Evolutionary conservation across 2,113 vertebrate species (phyloP), one percentile per base, ranked within the genome.

Genomic region (Neotoma lepida): DNA sequence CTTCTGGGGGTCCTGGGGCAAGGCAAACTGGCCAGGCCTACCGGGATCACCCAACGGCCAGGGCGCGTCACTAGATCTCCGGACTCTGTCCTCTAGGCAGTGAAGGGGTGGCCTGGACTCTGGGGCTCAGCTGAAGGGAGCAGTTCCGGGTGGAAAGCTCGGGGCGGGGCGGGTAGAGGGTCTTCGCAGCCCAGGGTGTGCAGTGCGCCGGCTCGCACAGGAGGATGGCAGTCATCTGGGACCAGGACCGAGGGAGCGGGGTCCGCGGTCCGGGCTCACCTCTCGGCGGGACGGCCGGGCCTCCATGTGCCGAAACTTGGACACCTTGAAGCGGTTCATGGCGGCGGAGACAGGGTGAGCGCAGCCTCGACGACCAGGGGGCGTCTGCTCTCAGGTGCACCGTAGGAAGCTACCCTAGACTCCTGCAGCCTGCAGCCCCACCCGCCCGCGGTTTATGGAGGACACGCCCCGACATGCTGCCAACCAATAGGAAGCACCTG

Each of bases 281-380:
- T 99, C 98, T 96, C 98, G 99, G 97, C 99, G 99, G 94, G 99
- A 95, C 88, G 98, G 98, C 97, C 98, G 98, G 90, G 99, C 98
- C 95, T 98, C 99, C 86, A 98, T 99, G 97, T 99, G 99, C 97
- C 99, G 99, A 97, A 98, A 99, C 97, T 99, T 99, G 91, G 99
- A 99, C 49, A 98, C 98, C 98, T 98, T 99, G 97, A 99, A 99
- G 78, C 99, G 99, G 96, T 99, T 99, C 99, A 99, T 99, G 97
- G 90, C 89, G 81, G 80, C 44, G 3, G 35, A 14, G 41, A 90
- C 89, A 2, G 30, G 35, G 0, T 85, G 6, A 91, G 87, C 54
- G 12, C 66, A 54, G 68, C 76, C 84, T 71, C 13, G 18, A 39
- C 3, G 39, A 85, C 44, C 13, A 61, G 54, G 56, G 56, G 80